These are phyloP conservation scores for Xyrauchen texanus DNA, from an alignment of 2,113 vertebrate genomes.

Conservation along the genomic window DNA sequence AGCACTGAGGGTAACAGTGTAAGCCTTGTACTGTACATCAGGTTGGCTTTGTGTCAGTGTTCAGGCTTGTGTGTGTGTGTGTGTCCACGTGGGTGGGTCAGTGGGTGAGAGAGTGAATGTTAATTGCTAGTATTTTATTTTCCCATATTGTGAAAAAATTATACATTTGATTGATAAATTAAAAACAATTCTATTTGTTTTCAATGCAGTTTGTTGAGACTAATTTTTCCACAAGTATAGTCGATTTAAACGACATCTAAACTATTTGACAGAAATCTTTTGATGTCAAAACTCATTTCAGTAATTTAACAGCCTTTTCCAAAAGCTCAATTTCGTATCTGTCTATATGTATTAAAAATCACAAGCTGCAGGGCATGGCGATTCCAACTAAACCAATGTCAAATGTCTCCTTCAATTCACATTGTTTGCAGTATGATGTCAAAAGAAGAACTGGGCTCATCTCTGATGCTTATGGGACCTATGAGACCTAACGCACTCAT, in stretches of 20 bases:
- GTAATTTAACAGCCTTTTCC: no score
- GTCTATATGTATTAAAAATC: slow-evolving; percentile 85
- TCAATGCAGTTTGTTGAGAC: no score
- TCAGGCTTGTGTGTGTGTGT: slow-evolving; percentile 19
- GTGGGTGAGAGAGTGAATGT: background rate
- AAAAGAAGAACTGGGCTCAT: slow-evolving; percentile 80
- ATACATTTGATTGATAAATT: no score
- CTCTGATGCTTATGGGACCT: slow-evolving; percentile 75
- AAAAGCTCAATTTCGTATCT: slow-evolving; percentile 79
- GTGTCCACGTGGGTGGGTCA: slow-evolving; percentile 3
- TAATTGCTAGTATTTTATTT: background rate
- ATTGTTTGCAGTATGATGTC: slow-evolving; percentile 81
- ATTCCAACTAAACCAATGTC: slow-evolving; percentile 78
- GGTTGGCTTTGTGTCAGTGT: slow-evolving; percentile 21
- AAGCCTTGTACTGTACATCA: slow-evolving; percentile 47
- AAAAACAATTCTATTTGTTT: no score
- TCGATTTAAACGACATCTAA: no score
- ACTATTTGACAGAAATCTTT: no score
- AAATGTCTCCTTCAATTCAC: slow-evolving; percentile 88
- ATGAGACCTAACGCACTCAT: slow-evolving; percentile 86
- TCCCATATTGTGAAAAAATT: no score
- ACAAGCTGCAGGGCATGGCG: slow-evolving; percentile 77
- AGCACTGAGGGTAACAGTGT: slow-evolving; percentile 45
- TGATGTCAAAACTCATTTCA: no score
- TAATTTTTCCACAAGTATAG: no score